These are phyloP conservation scores for Pseudomyrmex sp. DNA, from an alignment of 1,140 invertebrate species.

Conservation along the genomic window DNA sequence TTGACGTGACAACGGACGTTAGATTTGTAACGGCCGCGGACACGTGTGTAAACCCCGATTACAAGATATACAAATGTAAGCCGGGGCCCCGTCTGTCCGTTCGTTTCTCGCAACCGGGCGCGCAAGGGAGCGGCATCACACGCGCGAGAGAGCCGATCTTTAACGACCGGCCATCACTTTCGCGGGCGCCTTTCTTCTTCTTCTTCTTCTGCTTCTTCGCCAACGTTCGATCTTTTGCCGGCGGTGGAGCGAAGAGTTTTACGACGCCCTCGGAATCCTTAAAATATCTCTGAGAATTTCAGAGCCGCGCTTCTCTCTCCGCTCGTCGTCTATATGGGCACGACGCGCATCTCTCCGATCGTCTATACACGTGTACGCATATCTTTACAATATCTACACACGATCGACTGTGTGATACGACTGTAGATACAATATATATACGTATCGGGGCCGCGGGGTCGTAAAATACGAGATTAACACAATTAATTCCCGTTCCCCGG, in stretches of 20 bases:
- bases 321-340: neutral
- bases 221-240: conserved; percentile 49
- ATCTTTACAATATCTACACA: conserved; percentile 3
- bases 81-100: conserved; percentile 13
- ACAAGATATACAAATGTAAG: conserved; percentile 54
- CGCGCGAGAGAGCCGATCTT: conserved; percentile 50
- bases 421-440: neutral
- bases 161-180: conserved; percentile 62
- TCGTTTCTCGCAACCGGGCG: conserved; percentile 17
- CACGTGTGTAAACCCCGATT: conserved; percentile 52
- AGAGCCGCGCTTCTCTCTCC: conserved; percentile 7
- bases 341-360: neutral
- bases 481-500: conserved; percentile 49
- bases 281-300: conserved; percentile 70
- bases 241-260: conserved; percentile 63
- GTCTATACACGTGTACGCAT: too few relatives aligned
- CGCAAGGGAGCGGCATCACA: conserved; percentile 9
- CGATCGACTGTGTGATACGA: conserved; percentile 8
- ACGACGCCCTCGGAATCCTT: conserved; percentile 74
- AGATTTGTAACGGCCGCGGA: conserved; percentile 13
- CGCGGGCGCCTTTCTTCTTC: conserved; percentile 60
- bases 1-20: conserved; percentile 14
- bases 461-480: conserved; percentile 54
- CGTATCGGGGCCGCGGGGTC: conserved; percentile 8
- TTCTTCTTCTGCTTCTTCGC: conserved; percentile 47